These are phyloP conservation scores for Microctenopoma stevenorrisi DNA, from an alignment of 2,797 vertebrate genomes.

Conservation along the genomic window DNA sequence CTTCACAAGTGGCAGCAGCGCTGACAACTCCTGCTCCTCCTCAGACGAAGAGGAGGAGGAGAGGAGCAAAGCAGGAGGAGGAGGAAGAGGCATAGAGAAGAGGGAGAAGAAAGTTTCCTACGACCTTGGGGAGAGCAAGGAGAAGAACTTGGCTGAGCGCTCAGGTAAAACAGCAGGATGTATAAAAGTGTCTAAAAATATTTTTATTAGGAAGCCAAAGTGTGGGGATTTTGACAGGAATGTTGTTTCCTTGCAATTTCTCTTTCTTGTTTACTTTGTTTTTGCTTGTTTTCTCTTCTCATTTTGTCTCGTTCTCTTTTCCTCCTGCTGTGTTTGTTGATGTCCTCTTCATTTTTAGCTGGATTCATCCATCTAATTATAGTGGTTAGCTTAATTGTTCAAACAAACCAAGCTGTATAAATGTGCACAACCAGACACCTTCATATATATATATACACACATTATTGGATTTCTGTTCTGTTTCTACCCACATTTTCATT, in stretches of 20 bases:
- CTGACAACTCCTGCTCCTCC: constrained; percentile 85
- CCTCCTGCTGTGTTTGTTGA: constrained; percentile 18
- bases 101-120: constrained; percentile 90
- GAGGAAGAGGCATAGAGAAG: constrained; percentile 81
- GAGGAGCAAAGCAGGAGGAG: constrained; percentile 76
- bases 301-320: constrained; percentile 23
- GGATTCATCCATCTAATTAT: constrained; percentile 52
- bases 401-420: constrained; percentile 31
- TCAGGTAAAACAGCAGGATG: constrained; percentile 83
- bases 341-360: constrained; percentile 14
- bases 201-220: constrained; percentile 47
- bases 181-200: constrained; percentile 29
- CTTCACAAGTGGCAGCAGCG: constrained; percentile 87
- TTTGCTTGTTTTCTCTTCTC: not conserved
- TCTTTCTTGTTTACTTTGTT: constrained; percentile 14
- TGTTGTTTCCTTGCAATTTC: constrained; percentile 15
- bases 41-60: constrained; percentile 87
- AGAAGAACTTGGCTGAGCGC: constrained; percentile 88
- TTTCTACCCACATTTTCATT: not conserved
- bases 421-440: not conserved
- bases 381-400: constrained; percentile 47
- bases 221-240: constrained; percentile 19
- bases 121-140: constrained; percentile 85
- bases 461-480: constrained; percentile 5
- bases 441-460: not conserved